phyloP scores from a whole-genome alignment of 2,888 invertebrate species.

The Megaustenia siamemsis region DNA sequence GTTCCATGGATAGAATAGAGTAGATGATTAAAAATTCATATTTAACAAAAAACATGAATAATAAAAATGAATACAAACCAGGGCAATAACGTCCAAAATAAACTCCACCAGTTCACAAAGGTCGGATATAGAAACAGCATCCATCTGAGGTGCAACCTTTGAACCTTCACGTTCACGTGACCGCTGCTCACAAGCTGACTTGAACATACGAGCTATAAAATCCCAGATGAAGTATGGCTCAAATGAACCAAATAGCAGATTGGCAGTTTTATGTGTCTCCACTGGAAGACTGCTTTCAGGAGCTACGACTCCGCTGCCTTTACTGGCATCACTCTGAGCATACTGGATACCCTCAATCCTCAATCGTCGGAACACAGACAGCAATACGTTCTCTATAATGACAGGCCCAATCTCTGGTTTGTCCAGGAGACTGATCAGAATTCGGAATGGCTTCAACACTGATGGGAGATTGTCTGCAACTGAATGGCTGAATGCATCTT shows the following conservation, averaged over 20 bases:
- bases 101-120: slow-evolving; percentile 88
- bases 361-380: slow-evolving; percentile 85
- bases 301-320: background rate
- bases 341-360: slow-evolving; percentile 64
- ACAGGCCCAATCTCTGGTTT: slow-evolving; percentile 89
- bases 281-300: slow-evolving; percentile 36
- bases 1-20: no score
- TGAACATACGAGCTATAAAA: slow-evolving; percentile 83
- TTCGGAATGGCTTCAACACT: slow-evolving; percentile 82
- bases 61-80: slow-evolving; percentile 82
- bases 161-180: slow-evolving; percentile 21
- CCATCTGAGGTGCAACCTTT: background rate
- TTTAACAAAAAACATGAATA: slow-evolving; percentile 57
- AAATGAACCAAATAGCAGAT: slow-evolving; percentile 89
- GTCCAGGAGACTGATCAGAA: slow-evolving; percentile 90
- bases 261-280: slow-evolving; percentile 90
- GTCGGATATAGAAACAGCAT: slow-evolving; percentile 81
- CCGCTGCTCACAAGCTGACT: slow-evolving; percentile 67
- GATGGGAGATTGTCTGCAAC: slow-evolving; percentile 57
- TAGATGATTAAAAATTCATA: background rate
- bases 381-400: slow-evolving; percentile 77
- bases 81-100: slow-evolving; percentile 84
- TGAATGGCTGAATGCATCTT: slow-evolving; percentile 50
- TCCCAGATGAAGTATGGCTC: slow-evolving; percentile 93
- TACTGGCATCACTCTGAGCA: slow-evolving; percentile 15